Conservation (phyloP, 2,113 vertebrate genomes). For the Amphiprion ocellaris region DNA sequence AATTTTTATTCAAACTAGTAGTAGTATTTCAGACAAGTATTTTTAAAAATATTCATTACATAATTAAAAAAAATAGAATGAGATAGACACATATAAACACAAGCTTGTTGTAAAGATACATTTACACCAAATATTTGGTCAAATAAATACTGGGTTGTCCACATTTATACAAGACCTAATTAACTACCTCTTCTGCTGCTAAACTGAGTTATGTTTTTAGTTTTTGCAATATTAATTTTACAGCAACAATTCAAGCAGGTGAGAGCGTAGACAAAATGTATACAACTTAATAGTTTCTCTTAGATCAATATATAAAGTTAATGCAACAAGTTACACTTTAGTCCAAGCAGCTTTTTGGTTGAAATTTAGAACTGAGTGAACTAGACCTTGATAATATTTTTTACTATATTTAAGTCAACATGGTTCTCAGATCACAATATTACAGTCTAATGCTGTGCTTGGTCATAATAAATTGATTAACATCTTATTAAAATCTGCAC, state of each 20-base stretch:
- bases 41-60: slow-evolving; percentile 1
- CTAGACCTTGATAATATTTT: too few relatives aligned
- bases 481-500: background rate
- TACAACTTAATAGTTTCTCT: background rate
- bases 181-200: background rate
- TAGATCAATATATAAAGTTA: background rate
- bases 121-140: background rate
- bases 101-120: background rate
- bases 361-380: background rate
- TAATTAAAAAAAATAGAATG: slow-evolving; percentile 9
- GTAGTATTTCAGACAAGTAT: too few relatives aligned
- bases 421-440: background rate
- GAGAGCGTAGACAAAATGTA: background rate
- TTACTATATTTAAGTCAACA: background rate
- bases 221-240: background rate
- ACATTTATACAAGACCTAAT: background rate
- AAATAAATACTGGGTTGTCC: background rate
- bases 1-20: slow-evolving; percentile 22
- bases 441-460: background rate
- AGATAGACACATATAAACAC: background rate
- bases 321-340: background rate
- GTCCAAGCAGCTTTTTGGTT: background rate
- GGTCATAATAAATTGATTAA: too few relatives aligned
- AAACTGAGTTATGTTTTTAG: background rate
- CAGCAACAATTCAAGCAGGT: background rate